Conservation (phyloP, 1,140 invertebrate species). For the Neodiprion virginianus region DNA sequence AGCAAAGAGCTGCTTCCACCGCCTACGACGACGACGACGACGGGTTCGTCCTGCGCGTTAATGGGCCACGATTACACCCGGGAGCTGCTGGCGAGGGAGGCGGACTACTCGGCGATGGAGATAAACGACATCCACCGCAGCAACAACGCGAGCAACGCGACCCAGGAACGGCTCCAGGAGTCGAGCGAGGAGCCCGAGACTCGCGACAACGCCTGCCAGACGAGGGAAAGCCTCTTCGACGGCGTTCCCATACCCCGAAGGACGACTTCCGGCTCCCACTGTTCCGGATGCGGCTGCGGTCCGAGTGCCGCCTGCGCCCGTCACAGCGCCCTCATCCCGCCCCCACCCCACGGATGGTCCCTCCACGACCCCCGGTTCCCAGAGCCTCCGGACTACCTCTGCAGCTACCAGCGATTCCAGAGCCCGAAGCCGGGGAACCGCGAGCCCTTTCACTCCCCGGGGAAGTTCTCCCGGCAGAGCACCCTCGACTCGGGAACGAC, state of each 20-base stretch:
- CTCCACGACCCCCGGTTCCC: conserved; percentile 41
- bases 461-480: conserved; percentile 51
- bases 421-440: conserved; percentile 43
- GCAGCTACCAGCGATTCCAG: conserved; percentile 45
- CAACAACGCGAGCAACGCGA: conserved; percentile 60
- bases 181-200: conserved; percentile 68
- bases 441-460: conserved; percentile 28
- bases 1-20: conserved; percentile 49
- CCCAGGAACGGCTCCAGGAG: conserved; percentile 61
- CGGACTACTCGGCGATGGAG: conserved; percentile 47
- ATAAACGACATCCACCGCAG: conserved; percentile 60
- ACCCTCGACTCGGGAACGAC: conserved; percentile 66
- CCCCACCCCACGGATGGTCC: conserved; percentile 52
- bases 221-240: conserved; percentile 78
- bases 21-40: conserved; percentile 36
- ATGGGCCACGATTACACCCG: conserved; percentile 48
- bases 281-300: conserved; percentile 38
- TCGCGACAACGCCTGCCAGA: conserved; percentile 81
- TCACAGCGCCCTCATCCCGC: conserved; percentile 44
- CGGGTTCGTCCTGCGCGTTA: conserved; percentile 18
- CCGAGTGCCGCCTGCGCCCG: conserved; percentile 11
- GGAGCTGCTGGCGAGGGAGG: conserved; percentile 41
- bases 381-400: conserved; percentile 38
- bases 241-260: conserved; percentile 39
- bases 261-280: conserved; percentile 36